Conservation (phyloP, 2,113 vertebrate species). For the Stercorarius parasiticus region DNA sequence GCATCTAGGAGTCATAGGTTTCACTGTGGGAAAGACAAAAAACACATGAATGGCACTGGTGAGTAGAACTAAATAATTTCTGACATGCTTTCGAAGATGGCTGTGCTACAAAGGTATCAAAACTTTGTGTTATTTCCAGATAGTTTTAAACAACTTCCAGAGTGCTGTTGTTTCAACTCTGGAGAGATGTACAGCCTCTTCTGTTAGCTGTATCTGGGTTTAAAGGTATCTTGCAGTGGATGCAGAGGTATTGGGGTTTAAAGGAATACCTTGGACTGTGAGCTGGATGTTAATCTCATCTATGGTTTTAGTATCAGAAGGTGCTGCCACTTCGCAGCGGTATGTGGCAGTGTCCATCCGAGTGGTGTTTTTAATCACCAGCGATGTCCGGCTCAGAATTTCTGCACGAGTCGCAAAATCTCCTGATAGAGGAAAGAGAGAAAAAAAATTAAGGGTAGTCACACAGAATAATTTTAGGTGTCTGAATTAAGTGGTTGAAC, state of each 20-base stretch:
- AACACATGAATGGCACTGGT: not conserved
- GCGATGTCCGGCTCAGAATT: slow-evolving; percentile 85
- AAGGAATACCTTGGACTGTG: slow-evolving; percentile 85
- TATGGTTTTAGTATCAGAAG: slow-evolving; percentile 86
- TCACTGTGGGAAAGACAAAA: slow-evolving; percentile 77
- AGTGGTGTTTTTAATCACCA: slow-evolving; percentile 89
- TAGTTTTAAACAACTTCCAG: not conserved
- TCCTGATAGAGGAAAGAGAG: slow-evolving; percentile 70
- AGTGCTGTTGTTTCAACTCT: too few species aligned
- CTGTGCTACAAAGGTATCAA: not conserved
- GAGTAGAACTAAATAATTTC: accelerated
- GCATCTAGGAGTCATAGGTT: slow-evolving; percentile 88
- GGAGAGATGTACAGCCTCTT: not conserved
- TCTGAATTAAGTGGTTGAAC: not conserved
- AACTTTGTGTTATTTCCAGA: not conserved
- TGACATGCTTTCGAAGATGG: too few species aligned
- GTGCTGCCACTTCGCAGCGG: slow-evolving; percentile 93
- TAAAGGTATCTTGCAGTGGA: not conserved
- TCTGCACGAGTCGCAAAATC: slow-evolving; percentile 86
- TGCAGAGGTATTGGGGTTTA: not conserved
- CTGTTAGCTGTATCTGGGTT: not conserved
- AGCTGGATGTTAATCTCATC: slow-evolving; percentile 94
- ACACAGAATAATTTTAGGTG: not conserved
- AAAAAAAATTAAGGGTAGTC: not conserved
- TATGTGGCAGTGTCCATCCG: slow-evolving; percentile 90